Base-by-base conservation (phyloP, 2,797 vertebrate genomes). In the Dallia pectoralis region DNA sequence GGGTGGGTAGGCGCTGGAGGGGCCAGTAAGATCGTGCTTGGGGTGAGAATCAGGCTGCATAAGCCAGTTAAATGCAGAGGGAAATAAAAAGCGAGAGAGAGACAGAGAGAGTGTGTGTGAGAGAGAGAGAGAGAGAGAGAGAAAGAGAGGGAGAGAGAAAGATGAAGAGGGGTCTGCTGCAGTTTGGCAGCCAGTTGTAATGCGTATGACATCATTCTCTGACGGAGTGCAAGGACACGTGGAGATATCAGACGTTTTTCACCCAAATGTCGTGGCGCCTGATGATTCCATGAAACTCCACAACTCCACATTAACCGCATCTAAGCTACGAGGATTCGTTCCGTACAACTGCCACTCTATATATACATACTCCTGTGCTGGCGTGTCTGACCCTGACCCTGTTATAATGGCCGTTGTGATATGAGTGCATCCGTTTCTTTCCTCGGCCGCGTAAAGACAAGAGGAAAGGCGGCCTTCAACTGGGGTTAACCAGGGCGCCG, bases 11-110 rank as follows among this genome's bases (percentile, higher is more conserved):
- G n/a, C n/a, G 33, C 25, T 70, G n/a, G 12, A 56, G 30, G 19
- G 79, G 69, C 62, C 1, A 2, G 22, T 18, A 25, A 59, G 71
- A 78, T 74, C 82, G 82, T 88, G 88, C 75, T 81, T 77, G 25
- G 88, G 83, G 81, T 87, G 75, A 77, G 29, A 86, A 87, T 86
- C 76, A 78, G 78, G 61, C 80, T 81, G 77, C 77, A 70, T 70
- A 70, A 80, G 74, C 77, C 72, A 40, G 73, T 72, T 64, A 66
- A 63, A 74, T 56, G 44, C 22, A 47, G 15, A 61, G 16, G 25
- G 40, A 14, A 48, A 75, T 59, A 64, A 25, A 69, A 79, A 36
- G 65, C 36, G 32, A 47, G 15, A 61, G 16, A 36, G 40, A 14
- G 48, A 47, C 48, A 66, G 62, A 75, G 67, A 64, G 36, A 69